These are phyloP conservation scores for Spodoptera exigua DNA, from an alignment of 2,888 invertebrate species.

Conservation along the genomic window DNA sequence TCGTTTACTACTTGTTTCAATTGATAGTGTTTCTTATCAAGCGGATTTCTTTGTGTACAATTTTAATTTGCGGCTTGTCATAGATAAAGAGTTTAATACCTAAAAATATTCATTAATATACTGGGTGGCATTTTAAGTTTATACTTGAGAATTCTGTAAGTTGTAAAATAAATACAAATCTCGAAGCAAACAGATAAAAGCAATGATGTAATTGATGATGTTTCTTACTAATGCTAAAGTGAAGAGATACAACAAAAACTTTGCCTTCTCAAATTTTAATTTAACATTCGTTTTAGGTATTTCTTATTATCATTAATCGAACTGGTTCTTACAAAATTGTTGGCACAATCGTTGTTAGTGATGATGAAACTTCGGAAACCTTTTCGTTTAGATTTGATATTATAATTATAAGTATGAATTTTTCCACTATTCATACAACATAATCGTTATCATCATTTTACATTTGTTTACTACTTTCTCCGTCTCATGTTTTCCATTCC, in stretches of 20 bases:
- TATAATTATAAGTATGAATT: slow-evolving; percentile 8
- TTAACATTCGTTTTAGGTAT: background rate
- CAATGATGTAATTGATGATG: too few relatives aligned
- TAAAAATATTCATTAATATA: background rate
- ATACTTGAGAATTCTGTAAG: background rate
- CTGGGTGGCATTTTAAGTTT: background rate
- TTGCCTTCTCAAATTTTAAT: too few relatives aligned
- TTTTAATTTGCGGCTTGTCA: slow-evolving; percentile 1
- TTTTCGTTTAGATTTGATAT: slow-evolving; percentile 27
- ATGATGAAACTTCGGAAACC: slow-evolving; percentile 38
- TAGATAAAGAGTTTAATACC: background rate
- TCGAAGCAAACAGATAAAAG: too few relatives aligned
- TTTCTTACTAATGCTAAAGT: too few relatives aligned
- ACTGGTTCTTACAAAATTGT: slow-evolving; percentile 15
- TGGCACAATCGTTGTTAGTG: background rate
- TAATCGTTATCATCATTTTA: slow-evolving; percentile 28
- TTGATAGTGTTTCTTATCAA: slow-evolving; percentile 2
- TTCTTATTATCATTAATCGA: background rate
- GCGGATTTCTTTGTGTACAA: slow-evolving; percentile 7
- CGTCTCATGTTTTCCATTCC: slow-evolving; percentile 23
- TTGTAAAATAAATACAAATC: background rate
- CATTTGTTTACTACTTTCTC: slow-evolving; percentile 36
- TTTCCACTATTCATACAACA: slow-evolving; percentile 34
- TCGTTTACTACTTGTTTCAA: slow-evolving; percentile 8
- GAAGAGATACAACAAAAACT: too few relatives aligned